Base-by-base conservation (phyloP, 2,797 vertebrate species). In the Melanotaenia pygmaea region DNA sequence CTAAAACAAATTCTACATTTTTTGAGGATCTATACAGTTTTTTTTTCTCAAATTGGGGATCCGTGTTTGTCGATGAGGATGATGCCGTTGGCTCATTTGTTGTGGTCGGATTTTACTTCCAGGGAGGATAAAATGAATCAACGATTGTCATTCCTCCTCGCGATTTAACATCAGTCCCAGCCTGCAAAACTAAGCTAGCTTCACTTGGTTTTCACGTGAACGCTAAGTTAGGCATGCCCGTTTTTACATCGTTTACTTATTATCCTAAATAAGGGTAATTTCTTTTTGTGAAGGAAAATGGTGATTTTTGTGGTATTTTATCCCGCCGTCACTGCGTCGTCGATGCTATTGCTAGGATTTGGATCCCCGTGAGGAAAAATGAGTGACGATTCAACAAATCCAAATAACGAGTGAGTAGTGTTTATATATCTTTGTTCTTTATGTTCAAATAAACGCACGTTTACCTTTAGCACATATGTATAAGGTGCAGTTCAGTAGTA, bases 381-480 rank as follows among this genome's bases (percentile, higher is more conserved):
- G 97, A 98, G 96, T 96, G 97, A 98, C 96, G 97, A 98, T 95
- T 96, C 96, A 96, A 96, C 96, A 94, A 96, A 96, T 96, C 95
- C 96, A 96, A 96, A 97, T 95, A 95, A 96, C 95, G 97, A 98
- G 97, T 98, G 94, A 98, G 97, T 94, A 67, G 30, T 51, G 14
- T 32, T 62, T 14, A 9, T 54, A 18, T 43, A 35, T 26, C 3
- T 47, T 35, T 47, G 2, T 9, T 34, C n/a, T 50, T 7, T 22
- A 50, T 22, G 22, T 50, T 22, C 20, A 50, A 22, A 50, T 22
- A 24, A 24, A 7, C 30, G 14, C 26, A 34, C 34, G 28, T 30
- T 57, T 1, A 62, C 20, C 10, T 10, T 54, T 57, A 61, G 54
- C 24, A 45, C 18, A 13, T 11, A 30, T 30, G 28, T 30, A 32